Conservation (phyloP, 2,113 vertebrate species). For the Notarius quadriscutis region DNA sequence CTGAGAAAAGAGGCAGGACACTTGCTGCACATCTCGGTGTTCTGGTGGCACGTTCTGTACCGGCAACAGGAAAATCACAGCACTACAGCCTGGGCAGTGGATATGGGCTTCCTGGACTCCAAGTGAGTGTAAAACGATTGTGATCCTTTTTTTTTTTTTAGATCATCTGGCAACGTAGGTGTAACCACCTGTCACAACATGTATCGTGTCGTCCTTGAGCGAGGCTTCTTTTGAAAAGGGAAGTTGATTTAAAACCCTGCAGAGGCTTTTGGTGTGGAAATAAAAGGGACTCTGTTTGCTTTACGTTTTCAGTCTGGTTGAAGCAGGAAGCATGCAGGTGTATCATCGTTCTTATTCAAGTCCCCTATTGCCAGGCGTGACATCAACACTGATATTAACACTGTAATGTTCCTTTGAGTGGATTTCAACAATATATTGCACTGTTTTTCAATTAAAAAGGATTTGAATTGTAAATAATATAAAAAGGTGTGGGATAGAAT, state of each 20-base stretch:
- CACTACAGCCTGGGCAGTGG: slow-evolving; percentile 58
- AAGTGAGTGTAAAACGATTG: slow-evolving; percentile 56
- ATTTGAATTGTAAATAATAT: not conserved
- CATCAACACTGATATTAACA: too few species aligned
- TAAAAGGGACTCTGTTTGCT: not conserved
- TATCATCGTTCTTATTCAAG: not conserved
- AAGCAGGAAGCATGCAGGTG: not conserved
- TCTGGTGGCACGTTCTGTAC: slow-evolving; percentile 71
- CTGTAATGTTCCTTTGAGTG: not conserved
- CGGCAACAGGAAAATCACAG: slow-evolving; percentile 35
- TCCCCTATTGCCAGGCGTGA: not conserved
- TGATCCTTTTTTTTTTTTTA: too few species aligned
- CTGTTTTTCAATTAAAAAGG: not conserved
- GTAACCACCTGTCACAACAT: not conserved
- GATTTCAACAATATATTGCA: not conserved
- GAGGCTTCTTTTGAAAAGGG: not conserved
- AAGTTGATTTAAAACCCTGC: not conserved
- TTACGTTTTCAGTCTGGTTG: not conserved
- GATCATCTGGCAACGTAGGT: not conserved
- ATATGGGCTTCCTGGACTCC: slow-evolving; percentile 60
- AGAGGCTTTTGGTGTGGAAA: not conserved
- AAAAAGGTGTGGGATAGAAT: not conserved
- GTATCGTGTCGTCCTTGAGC: not conserved
- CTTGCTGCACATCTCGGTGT: slow-evolving; percentile 62
- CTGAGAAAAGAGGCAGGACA: slow-evolving; percentile 51